Percentiles rank a stretch among this genome's conserved stretches.
Evolutionary conservation across 2,888 invertebrate species (phyloP).

Genomic region (Microctonus brassicae): DNA sequence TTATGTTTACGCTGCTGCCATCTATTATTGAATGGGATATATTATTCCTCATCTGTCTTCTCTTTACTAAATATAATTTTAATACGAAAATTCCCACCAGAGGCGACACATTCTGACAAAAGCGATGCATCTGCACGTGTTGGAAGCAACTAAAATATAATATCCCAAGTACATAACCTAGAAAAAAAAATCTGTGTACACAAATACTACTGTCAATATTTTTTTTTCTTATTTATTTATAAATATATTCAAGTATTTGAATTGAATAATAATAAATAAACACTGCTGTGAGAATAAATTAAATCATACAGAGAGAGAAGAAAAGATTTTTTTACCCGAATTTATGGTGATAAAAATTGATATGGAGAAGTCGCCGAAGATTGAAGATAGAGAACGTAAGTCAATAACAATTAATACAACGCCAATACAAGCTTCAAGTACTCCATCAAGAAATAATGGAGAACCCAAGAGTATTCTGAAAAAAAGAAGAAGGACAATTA

Average conservation of each 20-base stretch:
- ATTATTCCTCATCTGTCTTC: too few relatives aligned
- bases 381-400: conserved; percentile 22
- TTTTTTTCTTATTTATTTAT: too few relatives aligned
- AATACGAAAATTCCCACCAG: too few relatives aligned
- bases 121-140: too few relatives aligned
- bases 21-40: too few relatives aligned
- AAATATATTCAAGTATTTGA: too few relatives aligned
- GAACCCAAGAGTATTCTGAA: conserved; percentile 42
- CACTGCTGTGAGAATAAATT: background rate
- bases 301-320: conserved; percentile 2
- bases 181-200: too few relatives aligned
- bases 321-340: conserved; percentile 48
- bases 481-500: conserved; percentile 19
- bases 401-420: conserved; percentile 42
- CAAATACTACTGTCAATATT: too few relatives aligned
- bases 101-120: too few relatives aligned
- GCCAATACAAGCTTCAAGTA: conserved; percentile 30
- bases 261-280: background rate
- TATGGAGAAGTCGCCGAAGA: conserved; percentile 10
- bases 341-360: conserved; percentile 47
- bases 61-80: background rate
- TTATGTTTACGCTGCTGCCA: too few relatives aligned
- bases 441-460: conserved; percentile 13
- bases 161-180: too few relatives aligned
- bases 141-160: too few relatives aligned